A percentile compares a stretch with the other conserved stretches of the same genome.
phyloP scores from a whole-genome alignment of 1,140 invertebrate species.

The Orius laevigatus region DNA sequence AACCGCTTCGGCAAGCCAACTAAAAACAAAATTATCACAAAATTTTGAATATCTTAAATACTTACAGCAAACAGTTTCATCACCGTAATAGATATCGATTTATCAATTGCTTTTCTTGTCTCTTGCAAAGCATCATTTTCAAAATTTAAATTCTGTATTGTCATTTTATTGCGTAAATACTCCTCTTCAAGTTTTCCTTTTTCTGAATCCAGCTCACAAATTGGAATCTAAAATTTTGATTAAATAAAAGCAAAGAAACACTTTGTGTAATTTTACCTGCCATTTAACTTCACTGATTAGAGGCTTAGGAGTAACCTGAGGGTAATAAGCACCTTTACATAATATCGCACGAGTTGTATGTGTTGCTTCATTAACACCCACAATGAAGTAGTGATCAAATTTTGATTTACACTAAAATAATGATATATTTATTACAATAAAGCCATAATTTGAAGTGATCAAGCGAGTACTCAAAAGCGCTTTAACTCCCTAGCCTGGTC shows the following conservation, averaged over 20 bases:
- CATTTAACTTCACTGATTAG: slow-evolving; percentile 53
- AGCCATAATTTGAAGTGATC: neutral
- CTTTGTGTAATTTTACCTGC: slow-evolving; percentile 27
- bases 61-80: slow-evolving; percentile 79
- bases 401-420: slow-evolving; percentile 41
- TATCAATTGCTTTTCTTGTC: slow-evolving; percentile 38
- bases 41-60: slow-evolving; percentile 15
- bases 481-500: too few species aligned
- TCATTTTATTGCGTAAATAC: slow-evolving; percentile 37
- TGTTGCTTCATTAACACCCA: slow-evolving; percentile 55
- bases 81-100: slow-evolving; percentile 53
- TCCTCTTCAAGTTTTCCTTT: slow-evolving; percentile 67
- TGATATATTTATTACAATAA: slow-evolving; percentile 7
- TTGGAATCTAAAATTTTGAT: slow-evolving; percentile 40
- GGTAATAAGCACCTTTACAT: slow-evolving; percentile 76
- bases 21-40: slow-evolving; percentile 23
- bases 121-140: slow-evolving; percentile 23
- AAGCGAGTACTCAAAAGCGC: too few species aligned
- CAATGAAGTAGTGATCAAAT: slow-evolving; percentile 66
- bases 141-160: slow-evolving; percentile 16
- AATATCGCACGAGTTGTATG: slow-evolving; percentile 63
- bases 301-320: slow-evolving; percentile 68
- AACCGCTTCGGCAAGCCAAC: slow-evolving; percentile 65
- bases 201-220: slow-evolving; percentile 67
- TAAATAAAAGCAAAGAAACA: slow-evolving; percentile 1